Percentiles rank a stretch among this genome's conserved stretches.
Evolutionary conservation across 2,113 vertebrate species (phyloP).

Genomic region (Pica pica): DNA sequence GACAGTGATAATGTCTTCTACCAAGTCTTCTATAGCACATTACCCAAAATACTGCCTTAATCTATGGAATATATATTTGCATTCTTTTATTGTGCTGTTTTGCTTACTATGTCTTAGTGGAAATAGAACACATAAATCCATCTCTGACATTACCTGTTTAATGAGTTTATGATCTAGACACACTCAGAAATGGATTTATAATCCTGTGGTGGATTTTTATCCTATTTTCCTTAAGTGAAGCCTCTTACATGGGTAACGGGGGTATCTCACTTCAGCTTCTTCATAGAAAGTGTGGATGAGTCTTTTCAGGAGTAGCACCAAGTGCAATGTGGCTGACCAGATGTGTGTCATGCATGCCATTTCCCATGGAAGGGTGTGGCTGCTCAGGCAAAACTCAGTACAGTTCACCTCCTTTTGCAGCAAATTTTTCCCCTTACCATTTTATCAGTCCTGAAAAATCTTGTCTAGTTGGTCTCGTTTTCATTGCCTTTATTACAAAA

Average conservation of each 20-base stretch:
- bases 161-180: neutral
- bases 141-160: neutral
- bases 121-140: neutral
- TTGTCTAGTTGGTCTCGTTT: neutral
- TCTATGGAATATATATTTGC: neutral
- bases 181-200: neutral
- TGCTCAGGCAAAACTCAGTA: neutral
- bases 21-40: neutral
- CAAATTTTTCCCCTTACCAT: neutral
- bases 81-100: neutral
- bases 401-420: neutral
- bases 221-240: neutral
- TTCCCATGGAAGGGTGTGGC: neutral
- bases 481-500: neutral
- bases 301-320: neutral
- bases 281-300: neutral
- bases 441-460: neutral
- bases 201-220: neutral
- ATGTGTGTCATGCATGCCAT: fast-evolving
- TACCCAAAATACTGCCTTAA: neutral
- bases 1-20: neutral
- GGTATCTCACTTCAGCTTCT: neutral
- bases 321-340: neutral
- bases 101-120: neutral
- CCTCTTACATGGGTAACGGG: neutral